Percentiles rank a stretch among this genome's conserved stretches.
Conservation (phyloP, 2,888 invertebrate species). For the Lasioglossum villosulum region DNA sequence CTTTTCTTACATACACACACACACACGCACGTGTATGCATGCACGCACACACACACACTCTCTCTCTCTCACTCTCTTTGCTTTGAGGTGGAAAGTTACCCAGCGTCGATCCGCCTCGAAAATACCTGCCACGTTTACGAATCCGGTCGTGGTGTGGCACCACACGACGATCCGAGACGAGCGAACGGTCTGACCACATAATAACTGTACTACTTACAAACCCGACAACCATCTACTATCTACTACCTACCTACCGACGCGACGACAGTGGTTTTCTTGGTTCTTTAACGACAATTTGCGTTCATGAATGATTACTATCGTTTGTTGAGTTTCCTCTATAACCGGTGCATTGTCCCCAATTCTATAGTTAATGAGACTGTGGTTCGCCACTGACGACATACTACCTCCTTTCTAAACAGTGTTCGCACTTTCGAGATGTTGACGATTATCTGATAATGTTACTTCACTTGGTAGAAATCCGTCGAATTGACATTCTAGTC, state of each 20-base stretch:
- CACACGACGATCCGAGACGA: constrained; percentile 65
- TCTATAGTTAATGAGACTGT: not conserved
- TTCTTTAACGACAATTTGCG: not conserved
- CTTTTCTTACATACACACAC: not conserved
- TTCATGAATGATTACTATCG: not conserved
- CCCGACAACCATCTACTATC: not conserved
- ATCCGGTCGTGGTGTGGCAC: constrained; percentile 72
- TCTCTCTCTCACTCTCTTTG: not conserved
- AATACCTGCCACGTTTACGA: constrained; percentile 59
- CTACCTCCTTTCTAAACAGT: constrained; percentile 41
- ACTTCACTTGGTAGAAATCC: not conserved
- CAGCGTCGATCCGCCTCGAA: constrained; percentile 33
- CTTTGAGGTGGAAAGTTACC: constrained; percentile 65
- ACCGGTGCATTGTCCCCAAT: not conserved
- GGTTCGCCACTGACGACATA: constrained; percentile 24
- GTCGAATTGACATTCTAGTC: not conserved
- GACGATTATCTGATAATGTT: not conserved
- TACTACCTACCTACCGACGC: not conserved
- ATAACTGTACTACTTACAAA: constrained; percentile 59
- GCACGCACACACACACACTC: not conserved
- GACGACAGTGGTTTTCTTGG: not conserved
- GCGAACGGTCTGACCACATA: constrained; percentile 50
- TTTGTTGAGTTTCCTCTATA: not conserved
- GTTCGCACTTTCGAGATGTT: constrained; percentile 15
- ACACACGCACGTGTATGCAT: no score